A percentile compares a stretch with the other conserved stretches of the same genome.
phyloP scores from a whole-genome alignment of 2,888 invertebrate genomes.

The Epistrophella euchroma region DNA sequence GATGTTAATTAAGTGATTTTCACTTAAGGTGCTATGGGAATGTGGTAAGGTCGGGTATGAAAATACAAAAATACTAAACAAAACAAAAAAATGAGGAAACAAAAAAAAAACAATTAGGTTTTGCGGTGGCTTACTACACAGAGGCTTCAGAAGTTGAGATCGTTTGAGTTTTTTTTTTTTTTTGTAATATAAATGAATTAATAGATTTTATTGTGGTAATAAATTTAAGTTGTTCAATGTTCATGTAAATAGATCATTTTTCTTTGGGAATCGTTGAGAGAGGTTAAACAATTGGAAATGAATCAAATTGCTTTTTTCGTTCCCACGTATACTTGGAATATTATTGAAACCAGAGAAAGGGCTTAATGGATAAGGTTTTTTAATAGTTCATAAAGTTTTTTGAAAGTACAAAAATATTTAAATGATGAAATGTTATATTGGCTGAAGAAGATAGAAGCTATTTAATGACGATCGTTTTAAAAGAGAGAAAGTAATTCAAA shows the following conservation, averaged over 20 bases:
- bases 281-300: background rate
- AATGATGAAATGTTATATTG: background rate
- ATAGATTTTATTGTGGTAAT: constrained; percentile 44
- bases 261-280: constrained; percentile 7
- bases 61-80: background rate
- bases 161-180: background rate
- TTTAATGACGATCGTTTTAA: too few species aligned
- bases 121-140: constrained; percentile 29
- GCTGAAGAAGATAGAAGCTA: too few species aligned
- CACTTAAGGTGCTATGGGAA: constrained; percentile 67
- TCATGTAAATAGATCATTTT: constrained; percentile 44
- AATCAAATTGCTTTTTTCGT: constrained; percentile 9
- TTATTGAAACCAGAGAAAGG: background rate
- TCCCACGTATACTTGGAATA: background rate
- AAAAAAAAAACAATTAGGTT: constrained; percentile 39
- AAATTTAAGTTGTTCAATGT: constrained; percentile 58
- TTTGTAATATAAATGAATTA: constrained; percentile 27
- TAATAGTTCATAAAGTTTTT: background rate
- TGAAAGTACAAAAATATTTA: background rate
- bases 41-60: constrained; percentile 34
- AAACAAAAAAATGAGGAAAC: constrained; percentile 5
- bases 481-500: too few species aligned
- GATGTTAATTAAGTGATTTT: constrained; percentile 76
- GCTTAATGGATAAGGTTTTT: background rate
- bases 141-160: constrained; percentile 26